Evolutionary conservation across 2,888 invertebrate genomes (phyloP), one percentile per base, ranked within the genome.

Genomic region (Halictus quadricinctus): DNA sequence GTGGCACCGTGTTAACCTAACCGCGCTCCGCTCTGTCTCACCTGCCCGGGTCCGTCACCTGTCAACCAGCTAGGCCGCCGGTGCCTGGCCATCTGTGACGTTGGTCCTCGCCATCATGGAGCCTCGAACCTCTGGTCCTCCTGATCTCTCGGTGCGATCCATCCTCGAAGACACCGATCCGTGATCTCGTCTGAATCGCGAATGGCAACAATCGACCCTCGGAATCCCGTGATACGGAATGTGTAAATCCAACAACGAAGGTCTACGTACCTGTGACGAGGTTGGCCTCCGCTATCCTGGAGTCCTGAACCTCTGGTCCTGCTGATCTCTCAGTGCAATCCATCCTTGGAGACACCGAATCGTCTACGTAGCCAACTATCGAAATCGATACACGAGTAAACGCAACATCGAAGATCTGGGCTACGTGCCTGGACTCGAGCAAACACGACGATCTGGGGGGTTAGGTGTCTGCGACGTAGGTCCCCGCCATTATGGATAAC

Each of bases 1-100:
- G 76, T 81, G 83, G 72, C 81, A 66, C 72, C 72, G 50, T 66
- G 50, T 21, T 64, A 29, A 15, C 15, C 29, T 25, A 50, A 69
- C 43, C 74, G 50, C 74, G 46, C 74, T 46, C 29, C 66, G n/a
- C 13, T 15, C 50, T 69, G 36, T 69, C 66, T 66, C 66, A 36
- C 66, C 36, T 66, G 64, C 29, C 36, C 66, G 72, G 48, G 48
- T n/a, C 29, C 75, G 66, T 64, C 72, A 64, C 8, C 78, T 54
- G 75, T 69, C 76, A 66, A 43, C n/a, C 36, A 29, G 69, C 66
- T 15, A 15, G 64, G 64, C 64, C 64, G 64, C 64, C 64, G 64
- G 64, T n/a, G 64, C 7, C 64, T 29, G 29, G 29, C 25, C 64
- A 29, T 29, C 64, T 15, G 64, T 29, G 64, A 64, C 64, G 64